Conservation (phyloP, 2,113 vertebrate species). For the Nannospalax galili region DNA sequence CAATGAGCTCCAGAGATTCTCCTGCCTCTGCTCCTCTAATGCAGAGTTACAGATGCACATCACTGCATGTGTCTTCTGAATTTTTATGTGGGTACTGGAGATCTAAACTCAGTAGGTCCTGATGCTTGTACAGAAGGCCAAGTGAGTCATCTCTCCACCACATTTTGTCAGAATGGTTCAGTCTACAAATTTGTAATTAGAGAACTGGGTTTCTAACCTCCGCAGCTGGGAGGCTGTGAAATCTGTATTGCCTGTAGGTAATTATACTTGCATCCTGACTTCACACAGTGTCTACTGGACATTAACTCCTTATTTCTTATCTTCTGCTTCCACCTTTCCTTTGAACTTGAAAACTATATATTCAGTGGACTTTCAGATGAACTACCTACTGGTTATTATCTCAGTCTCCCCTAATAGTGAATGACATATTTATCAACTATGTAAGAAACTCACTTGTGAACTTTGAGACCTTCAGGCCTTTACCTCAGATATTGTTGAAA, state of each 20-base stretch:
- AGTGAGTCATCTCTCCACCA: neutral
- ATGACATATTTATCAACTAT: neutral
- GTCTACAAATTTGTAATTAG: neutral
- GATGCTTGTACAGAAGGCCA: neutral
- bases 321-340: no score
- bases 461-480: neutral
- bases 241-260: neutral
- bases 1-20: no score
- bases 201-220: neutral
- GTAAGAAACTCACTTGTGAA: neutral
- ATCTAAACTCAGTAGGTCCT: neutral
- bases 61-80: fast-evolving
- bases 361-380: neutral
- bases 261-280: no score
- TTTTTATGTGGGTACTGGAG: neutral
- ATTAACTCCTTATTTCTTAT: no score
- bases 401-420: neutral
- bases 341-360: neutral
- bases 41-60: neutral
- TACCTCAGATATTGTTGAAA: neutral
- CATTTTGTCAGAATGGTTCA: neutral
- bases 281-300: no score
- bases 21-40: no score
- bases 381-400: neutral
- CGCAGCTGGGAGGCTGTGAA: neutral